These are phyloP conservation scores for Cephus sareptanus DNA, from an alignment of 2,888 invertebrate species.

Conservation along the genomic window DNA sequence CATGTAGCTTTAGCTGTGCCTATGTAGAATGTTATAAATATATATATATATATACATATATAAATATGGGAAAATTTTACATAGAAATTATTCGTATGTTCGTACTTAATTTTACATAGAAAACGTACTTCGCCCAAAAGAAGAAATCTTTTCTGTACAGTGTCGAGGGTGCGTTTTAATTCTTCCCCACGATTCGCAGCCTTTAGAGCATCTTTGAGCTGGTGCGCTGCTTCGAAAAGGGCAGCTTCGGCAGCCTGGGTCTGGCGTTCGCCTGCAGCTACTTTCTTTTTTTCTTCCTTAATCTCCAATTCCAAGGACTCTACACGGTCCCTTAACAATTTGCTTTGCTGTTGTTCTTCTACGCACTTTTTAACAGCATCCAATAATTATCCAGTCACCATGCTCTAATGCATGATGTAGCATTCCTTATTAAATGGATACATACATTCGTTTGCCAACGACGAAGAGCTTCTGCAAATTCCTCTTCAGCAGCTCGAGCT, in stretches of 20 bases:
- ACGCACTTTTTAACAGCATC: slow-evolving; percentile 63
- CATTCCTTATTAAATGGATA: background rate
- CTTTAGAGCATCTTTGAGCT: slow-evolving; percentile 62
- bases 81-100: background rate
- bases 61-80: background rate
- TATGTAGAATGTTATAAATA: slow-evolving; percentile 18
- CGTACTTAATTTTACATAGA: too few species aligned
- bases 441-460: slow-evolving; percentile 58
- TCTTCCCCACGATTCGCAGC: slow-evolving; percentile 63
- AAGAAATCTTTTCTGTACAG: slow-evolving; percentile 57
- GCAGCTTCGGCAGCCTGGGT: slow-evolving; percentile 63
- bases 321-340: slow-evolving; percentile 66
- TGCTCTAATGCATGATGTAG: background rate
- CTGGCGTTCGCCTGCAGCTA: slow-evolving; percentile 49
- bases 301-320: slow-evolving; percentile 69
- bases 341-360: slow-evolving; percentile 69
- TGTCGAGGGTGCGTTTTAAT: slow-evolving; percentile 55
- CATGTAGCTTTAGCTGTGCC: slow-evolving; percentile 57
- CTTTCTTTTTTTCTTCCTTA: slow-evolving; percentile 65
- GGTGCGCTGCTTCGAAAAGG: slow-evolving; percentile 65
- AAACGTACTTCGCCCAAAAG: slow-evolving; percentile 57
- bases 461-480: slow-evolving; percentile 48
- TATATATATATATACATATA: background rate
- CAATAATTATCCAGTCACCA: background rate
- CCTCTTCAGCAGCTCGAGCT: slow-evolving; percentile 48